Conservation (phyloP, 1,140 invertebrate genomes). For the Rhopalosiphum padi region DNA sequence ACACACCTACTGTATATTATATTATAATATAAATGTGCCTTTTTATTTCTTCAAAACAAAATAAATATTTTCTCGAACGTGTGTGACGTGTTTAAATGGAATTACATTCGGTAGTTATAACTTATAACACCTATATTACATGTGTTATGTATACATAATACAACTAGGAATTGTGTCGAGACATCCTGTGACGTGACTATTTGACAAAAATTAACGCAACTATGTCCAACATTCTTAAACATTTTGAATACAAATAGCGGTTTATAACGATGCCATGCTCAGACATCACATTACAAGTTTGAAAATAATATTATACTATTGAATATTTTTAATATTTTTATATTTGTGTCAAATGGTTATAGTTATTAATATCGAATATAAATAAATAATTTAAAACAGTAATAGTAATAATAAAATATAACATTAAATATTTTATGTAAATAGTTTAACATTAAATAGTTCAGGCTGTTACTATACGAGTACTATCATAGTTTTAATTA, state of each 20-base stretch:
- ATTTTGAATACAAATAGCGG: not conserved
- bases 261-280: not conserved
- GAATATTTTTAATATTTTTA: not conserved
- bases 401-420: not conserved
- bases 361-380: not conserved
- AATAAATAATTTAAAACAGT: not conserved
- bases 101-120: slow-evolving; percentile 20
- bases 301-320: not conserved
- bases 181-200: slow-evolving; percentile 52
- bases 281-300: not conserved
- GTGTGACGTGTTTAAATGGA: not conserved
- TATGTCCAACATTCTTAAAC: not conserved
- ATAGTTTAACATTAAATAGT: not conserved
- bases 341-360: not conserved
- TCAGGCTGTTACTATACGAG: not conserved
- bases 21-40: not conserved
- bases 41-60: not conserved
- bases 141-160: slow-evolving; percentile 18
- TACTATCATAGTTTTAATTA: not conserved
- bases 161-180: not conserved
- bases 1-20: not conserved
- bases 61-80: slow-evolving; percentile 26
- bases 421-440: not conserved
- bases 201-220: slow-evolving; percentile 27
- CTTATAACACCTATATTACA: slow-evolving; percentile 20